Conservation (phyloP, 1,140 invertebrate genomes). For the Drosophila tsacasi region DNA sequence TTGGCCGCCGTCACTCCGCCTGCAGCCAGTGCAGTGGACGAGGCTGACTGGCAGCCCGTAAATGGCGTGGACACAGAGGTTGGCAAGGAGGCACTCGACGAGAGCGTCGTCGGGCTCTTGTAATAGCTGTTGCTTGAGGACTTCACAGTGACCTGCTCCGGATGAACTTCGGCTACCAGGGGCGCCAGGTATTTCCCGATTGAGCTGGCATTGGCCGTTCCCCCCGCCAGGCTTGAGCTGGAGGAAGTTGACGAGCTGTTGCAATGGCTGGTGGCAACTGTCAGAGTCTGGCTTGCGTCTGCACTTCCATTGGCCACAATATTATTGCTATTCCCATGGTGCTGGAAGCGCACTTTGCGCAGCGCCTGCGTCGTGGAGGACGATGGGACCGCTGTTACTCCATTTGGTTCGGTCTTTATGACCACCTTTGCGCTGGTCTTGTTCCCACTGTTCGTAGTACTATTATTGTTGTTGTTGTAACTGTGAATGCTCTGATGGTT, state of each 20-base stretch:
- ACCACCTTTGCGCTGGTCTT: slow-evolving; percentile 40
- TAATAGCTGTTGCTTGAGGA: slow-evolving; percentile 65
- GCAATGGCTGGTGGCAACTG: slow-evolving; percentile 30
- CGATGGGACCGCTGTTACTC: slow-evolving; percentile 17
- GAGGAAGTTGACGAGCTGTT: slow-evolving; percentile 37
- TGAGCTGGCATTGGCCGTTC: slow-evolving; percentile 61
- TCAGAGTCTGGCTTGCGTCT: slow-evolving; percentile 34
- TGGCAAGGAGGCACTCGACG: slow-evolving; percentile 80
- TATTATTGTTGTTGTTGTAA: slow-evolving; percentile 46
- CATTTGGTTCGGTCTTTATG: slow-evolving; percentile 70
- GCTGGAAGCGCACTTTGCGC: slow-evolving; percentile 74
- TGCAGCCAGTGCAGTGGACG: slow-evolving; percentile 71
- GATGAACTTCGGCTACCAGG: slow-evolving; percentile 85
- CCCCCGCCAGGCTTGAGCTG: slow-evolving; percentile 62
- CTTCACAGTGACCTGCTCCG: slow-evolving; percentile 85
- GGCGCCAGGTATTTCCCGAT: slow-evolving; percentile 82
- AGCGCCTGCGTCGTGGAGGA: slow-evolving; percentile 61
- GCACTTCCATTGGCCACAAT: slow-evolving; percentile 35
- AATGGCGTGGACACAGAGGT: slow-evolving; percentile 80
- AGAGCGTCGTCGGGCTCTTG: slow-evolving; percentile 79
- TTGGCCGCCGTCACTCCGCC: slow-evolving; percentile 70
- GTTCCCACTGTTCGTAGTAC: slow-evolving; percentile 32
- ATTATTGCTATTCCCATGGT: slow-evolving; percentile 50
- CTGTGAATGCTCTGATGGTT: slow-evolving; percentile 46
- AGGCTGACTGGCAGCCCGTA: slow-evolving; percentile 79